phyloP scores from a whole-genome alignment of 2,113 vertebrate species.

The Plecotus auritus region DNA sequence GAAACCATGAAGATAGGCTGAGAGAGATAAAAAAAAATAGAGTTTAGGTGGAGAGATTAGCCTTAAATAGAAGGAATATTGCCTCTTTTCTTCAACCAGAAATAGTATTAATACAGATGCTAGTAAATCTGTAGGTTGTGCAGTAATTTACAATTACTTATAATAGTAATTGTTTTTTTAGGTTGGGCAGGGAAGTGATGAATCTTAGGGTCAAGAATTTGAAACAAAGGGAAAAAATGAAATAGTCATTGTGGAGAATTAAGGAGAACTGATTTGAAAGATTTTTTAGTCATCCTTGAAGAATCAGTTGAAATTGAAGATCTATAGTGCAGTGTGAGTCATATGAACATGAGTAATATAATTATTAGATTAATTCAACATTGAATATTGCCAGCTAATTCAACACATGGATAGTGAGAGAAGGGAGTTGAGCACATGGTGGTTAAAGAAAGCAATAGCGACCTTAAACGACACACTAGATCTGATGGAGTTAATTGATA shows the following conservation, averaged over 20 bases:
- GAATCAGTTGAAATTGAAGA: background rate
- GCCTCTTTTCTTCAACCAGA: background rate
- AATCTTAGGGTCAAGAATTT: background rate
- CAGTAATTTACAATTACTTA: background rate
- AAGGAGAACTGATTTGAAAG: background rate
- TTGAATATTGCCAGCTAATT: background rate
- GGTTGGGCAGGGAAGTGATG: background rate
- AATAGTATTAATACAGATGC: background rate
- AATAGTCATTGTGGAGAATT: background rate
- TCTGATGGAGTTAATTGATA: too few species aligned
- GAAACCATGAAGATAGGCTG: background rate
- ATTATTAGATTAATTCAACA: background rate
- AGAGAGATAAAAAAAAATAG: background rate
- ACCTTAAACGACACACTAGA: too few species aligned
- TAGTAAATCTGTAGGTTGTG: background rate
- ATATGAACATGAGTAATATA: background rate
- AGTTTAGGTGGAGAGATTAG: background rate
- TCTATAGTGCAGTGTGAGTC: background rate
- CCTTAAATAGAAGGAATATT: background rate
- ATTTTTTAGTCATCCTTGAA: background rate
- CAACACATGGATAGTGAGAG: background rate
- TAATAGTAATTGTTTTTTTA: background rate
- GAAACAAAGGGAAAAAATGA: background rate
- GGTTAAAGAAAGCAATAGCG: background rate
- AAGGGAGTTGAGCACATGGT: background rate